A percentile compares a stretch with the other conserved stretches of the same genome.
phyloP scores from a whole-genome alignment of 1,140 invertebrate genomes.

The Eumeta japonica region DNA sequence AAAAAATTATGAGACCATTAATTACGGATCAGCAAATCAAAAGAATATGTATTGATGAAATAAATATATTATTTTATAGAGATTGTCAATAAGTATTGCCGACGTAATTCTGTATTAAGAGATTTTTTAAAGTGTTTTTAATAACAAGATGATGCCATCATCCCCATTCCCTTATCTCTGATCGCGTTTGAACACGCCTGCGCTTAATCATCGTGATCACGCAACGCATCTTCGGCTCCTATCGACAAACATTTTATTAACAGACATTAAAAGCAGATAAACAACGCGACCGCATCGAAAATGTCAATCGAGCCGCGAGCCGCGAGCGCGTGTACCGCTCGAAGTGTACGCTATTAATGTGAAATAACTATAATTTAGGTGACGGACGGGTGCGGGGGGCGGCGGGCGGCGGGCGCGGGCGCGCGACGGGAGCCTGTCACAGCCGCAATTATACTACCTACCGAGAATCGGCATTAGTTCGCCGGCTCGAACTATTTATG shows the following conservation, averaged over 20 bases:
- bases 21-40: no score
- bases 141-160: no score
- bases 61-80: no score
- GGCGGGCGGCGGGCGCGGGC: conserved; percentile 13
- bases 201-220: neutral
- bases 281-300: conserved; percentile 12
- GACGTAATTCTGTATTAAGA: no score
- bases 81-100: no score
- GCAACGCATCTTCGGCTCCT: neutral
- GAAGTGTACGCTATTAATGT: conserved; percentile 42
- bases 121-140: no score
- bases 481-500: conserved; percentile 51
- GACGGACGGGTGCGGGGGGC: conserved; percentile 31
- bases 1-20: no score
- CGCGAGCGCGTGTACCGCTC: conserved; percentile 32
- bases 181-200: no score
- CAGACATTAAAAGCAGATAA: conserved; percentile 1
- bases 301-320: conserved; percentile 33
- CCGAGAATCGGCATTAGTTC: conserved; percentile 56
- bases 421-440: conserved; percentile 54
- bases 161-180: no score
- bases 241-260: neutral
- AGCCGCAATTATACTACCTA: conserved; percentile 53
- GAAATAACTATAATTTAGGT: conserved; percentile 53
- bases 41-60: no score